phyloP scores from a whole-genome alignment of 2,888 invertebrate species.

The Calameuta filiformis region DNA sequence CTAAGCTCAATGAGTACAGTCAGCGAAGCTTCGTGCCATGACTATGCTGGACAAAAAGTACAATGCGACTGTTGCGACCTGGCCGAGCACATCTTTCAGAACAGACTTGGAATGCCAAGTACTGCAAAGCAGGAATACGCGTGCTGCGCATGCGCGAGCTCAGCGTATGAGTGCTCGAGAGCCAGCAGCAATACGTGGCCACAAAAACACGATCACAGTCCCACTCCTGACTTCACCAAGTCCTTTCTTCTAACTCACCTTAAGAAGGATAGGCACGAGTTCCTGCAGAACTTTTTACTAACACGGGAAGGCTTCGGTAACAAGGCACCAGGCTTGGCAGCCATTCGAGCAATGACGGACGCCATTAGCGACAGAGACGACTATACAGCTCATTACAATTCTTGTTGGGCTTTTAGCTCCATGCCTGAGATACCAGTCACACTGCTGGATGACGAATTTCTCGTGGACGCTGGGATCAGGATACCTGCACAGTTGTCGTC shows the following conservation, averaged over 20 bases:
- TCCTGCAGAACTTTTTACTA: constrained; percentile 45
- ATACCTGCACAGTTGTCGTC: constrained; percentile 57
- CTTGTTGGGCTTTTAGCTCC: constrained; percentile 64
- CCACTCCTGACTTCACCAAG: constrained; percentile 41
- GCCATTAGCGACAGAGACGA: constrained; percentile 16
- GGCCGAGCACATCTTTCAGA: constrained; percentile 27
- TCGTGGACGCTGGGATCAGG: constrained; percentile 62
- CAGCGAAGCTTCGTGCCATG: constrained; percentile 40
- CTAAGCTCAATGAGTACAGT: constrained; percentile 41
- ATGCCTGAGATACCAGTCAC: constrained; percentile 60
- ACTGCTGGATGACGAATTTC: constrained; percentile 60
- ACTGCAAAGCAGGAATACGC: constrained; percentile 31
- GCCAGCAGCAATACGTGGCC: neutral
- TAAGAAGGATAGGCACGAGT: constrained; percentile 44
- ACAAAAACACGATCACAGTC: constrained; percentile 25
- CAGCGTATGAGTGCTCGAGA: neutral
- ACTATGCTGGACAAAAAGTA: constrained; percentile 33
- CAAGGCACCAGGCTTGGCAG: constrained; percentile 40
- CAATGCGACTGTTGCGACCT: constrained; percentile 48
- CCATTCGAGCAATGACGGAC: constrained; percentile 40
- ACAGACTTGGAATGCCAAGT: constrained; percentile 20
- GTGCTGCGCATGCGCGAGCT: neutral
- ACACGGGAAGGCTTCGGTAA: constrained; percentile 30
- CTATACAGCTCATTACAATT: constrained; percentile 49
- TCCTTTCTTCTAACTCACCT: constrained; percentile 45